Evolutionary conservation across 1,140 invertebrate genomes (phyloP).

Genomic region (Drosophila ananassae): DNA sequence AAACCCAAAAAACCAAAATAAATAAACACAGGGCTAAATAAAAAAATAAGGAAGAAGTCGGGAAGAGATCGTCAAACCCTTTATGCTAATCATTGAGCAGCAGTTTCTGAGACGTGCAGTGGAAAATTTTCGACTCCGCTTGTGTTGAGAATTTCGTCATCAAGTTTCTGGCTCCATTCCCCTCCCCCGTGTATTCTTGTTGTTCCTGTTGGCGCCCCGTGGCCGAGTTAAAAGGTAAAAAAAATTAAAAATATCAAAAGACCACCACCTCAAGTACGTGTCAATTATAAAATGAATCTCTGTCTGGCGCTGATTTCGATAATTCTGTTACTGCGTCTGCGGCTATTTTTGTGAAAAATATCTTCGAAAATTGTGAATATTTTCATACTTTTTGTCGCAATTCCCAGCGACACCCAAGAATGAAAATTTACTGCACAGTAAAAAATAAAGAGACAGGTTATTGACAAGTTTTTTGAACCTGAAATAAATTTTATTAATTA

Average conservation of each 20-base stretch:
- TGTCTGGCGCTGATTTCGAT: conserved; percentile 8
- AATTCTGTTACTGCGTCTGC: conserved; percentile 22
- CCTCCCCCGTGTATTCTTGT: conserved; percentile 1
- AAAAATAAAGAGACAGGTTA: background rate
- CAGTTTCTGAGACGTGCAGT: conserved; percentile 42
- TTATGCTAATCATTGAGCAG: conserved; percentile 57
- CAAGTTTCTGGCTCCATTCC: conserved; percentile 25
- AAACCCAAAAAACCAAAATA: conserved; percentile 3
- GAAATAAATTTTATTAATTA: no score
- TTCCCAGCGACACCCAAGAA: background rate
- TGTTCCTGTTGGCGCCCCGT: conserved; percentile 38
- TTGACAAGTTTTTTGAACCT: background rate
- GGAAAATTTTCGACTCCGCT: conserved; percentile 62
- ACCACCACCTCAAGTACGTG: conserved; percentile 68
- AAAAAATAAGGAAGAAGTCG: conserved; percentile 4
- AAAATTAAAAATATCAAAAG: conserved; percentile 35
- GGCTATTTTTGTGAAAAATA: conserved; percentile 50
- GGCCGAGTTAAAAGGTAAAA: conserved; percentile 50
- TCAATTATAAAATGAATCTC: conserved; percentile 67
- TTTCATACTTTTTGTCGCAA: conserved; percentile 40
- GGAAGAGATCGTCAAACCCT: conserved; percentile 9
- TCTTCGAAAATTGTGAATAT: conserved; percentile 49
- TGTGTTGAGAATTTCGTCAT: conserved; percentile 35
- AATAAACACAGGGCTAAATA: background rate
- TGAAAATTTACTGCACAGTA: background rate